Conservation (phyloP, 2,797 vertebrate species). For the Sebastiscus tertius region DNA sequence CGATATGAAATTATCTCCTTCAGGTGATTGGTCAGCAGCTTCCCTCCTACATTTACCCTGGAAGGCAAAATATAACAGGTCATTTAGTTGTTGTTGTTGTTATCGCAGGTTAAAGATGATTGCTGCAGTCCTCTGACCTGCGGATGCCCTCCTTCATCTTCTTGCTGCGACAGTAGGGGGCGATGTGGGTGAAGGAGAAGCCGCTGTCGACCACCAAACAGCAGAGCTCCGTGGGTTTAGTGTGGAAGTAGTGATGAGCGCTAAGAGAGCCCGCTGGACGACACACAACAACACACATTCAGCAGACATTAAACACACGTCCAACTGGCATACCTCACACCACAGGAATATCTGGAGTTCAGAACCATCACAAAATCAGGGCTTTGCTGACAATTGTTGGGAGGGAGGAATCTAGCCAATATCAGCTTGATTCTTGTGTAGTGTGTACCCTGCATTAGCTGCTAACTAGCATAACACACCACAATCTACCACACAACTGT, state of each 20-base stretch:
- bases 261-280: slow-evolving; percentile 91
- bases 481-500: too few relatives aligned
- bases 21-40: slow-evolving; percentile 96
- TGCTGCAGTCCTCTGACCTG: slow-evolving; percentile 79
- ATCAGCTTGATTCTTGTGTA: too few relatives aligned
- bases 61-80: slow-evolving; percentile 5
- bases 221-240: slow-evolving; percentile 90
- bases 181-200: slow-evolving; percentile 97
- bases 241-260: slow-evolving; percentile 91
- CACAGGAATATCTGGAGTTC: too few relatives aligned
- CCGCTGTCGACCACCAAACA: slow-evolving; percentile 96
- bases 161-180: slow-evolving; percentile 94
- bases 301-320: background rate
- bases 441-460: too few relatives aligned
- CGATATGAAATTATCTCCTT: slow-evolving; percentile 99
- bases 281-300: background rate
- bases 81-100: rapidly evolving
- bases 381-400: too few relatives aligned
- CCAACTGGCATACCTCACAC: too few relatives aligned
- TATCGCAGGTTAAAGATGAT: rapidly evolving
- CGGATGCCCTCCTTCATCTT: slow-evolving; percentile 96
- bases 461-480: too few relatives aligned
- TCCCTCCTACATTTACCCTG: slow-evolving; percentile 97
- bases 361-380: too few relatives aligned
- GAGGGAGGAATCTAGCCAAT: too few relatives aligned